phyloP scores from a whole-genome alignment of 2,797 vertebrate genomes.

The Schizopygopsis malacanthus region DNA sequence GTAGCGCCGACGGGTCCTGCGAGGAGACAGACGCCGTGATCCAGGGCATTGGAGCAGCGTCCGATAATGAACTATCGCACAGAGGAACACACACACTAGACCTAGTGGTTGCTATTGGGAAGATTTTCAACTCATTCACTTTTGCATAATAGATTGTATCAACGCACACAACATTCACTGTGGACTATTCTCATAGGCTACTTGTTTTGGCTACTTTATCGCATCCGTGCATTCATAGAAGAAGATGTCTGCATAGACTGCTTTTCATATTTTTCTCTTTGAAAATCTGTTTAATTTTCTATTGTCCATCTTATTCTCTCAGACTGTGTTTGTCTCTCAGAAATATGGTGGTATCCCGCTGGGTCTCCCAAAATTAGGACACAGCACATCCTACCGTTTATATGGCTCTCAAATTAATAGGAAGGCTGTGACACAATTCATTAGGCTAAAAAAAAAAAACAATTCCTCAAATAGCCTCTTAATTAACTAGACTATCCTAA shows the following conservation, averaged over 20 bases:
- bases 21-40: constrained; percentile 63
- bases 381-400: constrained; percentile 31
- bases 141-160: neutral
- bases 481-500: constrained; percentile 53
- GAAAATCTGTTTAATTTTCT: neutral
- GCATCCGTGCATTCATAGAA: neutral
- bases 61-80: constrained; percentile 55
- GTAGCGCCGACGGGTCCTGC: constrained; percentile 73
- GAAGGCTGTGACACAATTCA: constrained; percentile 40
- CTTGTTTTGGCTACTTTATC: neutral
- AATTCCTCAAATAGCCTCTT: constrained; percentile 51
- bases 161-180: neutral
- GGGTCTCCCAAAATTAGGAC: constrained; percentile 52
- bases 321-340: constrained; percentile 15
- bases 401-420: constrained; percentile 42
- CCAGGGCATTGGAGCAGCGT: constrained; percentile 58
- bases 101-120: constrained; percentile 29
- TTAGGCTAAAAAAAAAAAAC: neutral
- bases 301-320: constrained; percentile 17
- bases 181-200: neutral
- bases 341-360: constrained; percentile 28
- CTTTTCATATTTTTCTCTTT: neutral
- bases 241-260: neutral
- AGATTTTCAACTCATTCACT: neutral
- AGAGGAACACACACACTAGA: neutral